phyloP scores from a whole-genome alignment of 2,797 vertebrate species.

The Micrastur ruficollis region DNA sequence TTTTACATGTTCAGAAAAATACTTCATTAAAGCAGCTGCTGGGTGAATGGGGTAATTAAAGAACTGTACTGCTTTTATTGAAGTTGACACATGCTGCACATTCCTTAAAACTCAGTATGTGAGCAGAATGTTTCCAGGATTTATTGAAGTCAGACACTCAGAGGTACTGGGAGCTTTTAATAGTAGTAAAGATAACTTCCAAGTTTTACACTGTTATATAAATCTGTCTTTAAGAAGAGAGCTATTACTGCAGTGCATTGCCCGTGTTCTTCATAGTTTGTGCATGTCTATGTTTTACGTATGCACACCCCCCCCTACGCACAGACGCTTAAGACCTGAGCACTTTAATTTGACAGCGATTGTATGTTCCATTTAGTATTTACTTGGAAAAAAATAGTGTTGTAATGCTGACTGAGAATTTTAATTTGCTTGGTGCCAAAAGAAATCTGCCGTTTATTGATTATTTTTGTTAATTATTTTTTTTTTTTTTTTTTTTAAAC shows the following conservation, averaged over 20 bases:
- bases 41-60: slow-evolving; percentile 50
- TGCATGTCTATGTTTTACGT: not conserved
- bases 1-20: slow-evolving; percentile 33
- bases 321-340: not conserved
- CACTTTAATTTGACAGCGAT: not conserved
- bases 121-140: slow-evolving; percentile 41
- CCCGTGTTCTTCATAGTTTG: not conserved
- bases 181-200: slow-evolving; percentile 24
- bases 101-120: slow-evolving; percentile 26
- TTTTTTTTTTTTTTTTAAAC: not conserved
- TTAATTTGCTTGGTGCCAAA: not conserved
- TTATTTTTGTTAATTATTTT: not conserved
- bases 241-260: not conserved
- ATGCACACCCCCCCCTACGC: not conserved
- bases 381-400: not conserved
- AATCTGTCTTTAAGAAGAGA: not conserved
- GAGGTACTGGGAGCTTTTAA: slow-evolving; percentile 18
- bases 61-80: slow-evolving; percentile 39
- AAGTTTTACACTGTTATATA: slow-evolving; percentile 15
- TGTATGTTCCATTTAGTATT: not conserved
- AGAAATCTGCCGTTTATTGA: not conserved
- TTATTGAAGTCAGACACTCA: not conserved
- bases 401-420: not conserved
- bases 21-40: slow-evolving; percentile 15
- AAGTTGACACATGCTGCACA: slow-evolving; percentile 30